Conservation (phyloP, 2,797 vertebrate genomes). For the Cyprinodon diabolis region DNA sequence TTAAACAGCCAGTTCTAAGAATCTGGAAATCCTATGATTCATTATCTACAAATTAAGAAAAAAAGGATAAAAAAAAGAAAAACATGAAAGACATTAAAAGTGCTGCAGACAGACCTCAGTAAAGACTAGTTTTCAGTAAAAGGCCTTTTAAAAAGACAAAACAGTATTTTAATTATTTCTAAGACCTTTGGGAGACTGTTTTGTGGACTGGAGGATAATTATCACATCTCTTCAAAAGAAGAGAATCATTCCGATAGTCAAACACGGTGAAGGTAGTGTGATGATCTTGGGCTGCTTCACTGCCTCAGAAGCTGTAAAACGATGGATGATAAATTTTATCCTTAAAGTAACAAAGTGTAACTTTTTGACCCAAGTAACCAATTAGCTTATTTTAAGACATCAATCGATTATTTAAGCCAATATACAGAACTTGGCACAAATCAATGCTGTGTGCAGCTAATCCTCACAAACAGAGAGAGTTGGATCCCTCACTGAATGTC, state of each 20-base stretch:
- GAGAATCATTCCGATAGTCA: not conserved
- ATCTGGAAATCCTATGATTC: not conserved
- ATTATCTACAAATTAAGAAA: not conserved
- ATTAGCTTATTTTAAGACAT: too few species aligned
- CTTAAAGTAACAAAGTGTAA: too few species aligned
- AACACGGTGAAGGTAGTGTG: too few species aligned
- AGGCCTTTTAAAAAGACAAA: not conserved
- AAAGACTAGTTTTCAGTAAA: not conserved
- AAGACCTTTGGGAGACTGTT: not conserved
- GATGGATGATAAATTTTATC: too few species aligned
- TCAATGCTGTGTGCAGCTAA: too few species aligned
- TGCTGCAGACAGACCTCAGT: not conserved
- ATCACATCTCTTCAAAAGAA: not conserved
- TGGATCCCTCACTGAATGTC: too few species aligned
- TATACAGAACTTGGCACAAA: too few species aligned
- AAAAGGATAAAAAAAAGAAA: not conserved
- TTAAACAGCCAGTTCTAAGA: not conserved
- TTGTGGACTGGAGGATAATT: not conserved
- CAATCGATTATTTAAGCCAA: too few species aligned
- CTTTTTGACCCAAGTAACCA: too few species aligned
- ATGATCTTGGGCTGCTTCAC: not conserved
- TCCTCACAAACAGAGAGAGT: too few species aligned
- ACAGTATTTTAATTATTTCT: not conserved
- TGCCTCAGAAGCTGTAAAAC: not conserved
- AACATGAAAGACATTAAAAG: not conserved